Evolutionary conservation across 2,113 vertebrate species (phyloP).

Genomic region (Isurus oxyrinchus): DNA sequence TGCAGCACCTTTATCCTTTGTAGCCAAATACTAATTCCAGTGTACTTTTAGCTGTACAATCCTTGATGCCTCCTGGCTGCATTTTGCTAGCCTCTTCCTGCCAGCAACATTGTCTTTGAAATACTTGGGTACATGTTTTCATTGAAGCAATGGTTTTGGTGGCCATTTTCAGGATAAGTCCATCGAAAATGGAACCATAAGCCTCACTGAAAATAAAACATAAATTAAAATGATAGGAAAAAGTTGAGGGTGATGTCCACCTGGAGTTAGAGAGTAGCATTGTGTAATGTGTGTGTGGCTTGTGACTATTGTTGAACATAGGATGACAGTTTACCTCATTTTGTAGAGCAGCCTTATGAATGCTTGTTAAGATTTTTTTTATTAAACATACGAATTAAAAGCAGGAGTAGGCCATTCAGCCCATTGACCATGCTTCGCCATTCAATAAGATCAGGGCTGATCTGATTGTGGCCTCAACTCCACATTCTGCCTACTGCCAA

Average conservation of each 20-base stretch:
- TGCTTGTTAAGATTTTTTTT: not conserved
- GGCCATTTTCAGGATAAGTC: not conserved
- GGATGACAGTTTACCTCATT: not conserved
- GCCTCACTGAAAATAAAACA: not conserved
- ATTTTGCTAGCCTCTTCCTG: too few relatives aligned
- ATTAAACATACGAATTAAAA: too few relatives aligned
- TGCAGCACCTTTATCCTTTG: not conserved
- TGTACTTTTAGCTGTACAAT: too few relatives aligned
- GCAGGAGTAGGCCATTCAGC: too few relatives aligned
- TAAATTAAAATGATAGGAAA: not conserved
- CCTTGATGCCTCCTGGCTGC: too few relatives aligned
- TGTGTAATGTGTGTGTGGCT: not conserved
- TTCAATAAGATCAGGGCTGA: too few relatives aligned
- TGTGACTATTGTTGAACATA: not conserved
- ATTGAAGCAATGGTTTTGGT: not conserved
- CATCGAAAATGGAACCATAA: not conserved
- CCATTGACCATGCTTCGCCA: too few relatives aligned
- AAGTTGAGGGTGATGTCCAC: not conserved
- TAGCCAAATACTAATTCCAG: too few relatives aligned
- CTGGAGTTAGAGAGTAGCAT: not conserved
- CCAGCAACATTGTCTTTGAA: not conserved
- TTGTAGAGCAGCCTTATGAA: not conserved
- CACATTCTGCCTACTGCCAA: too few relatives aligned
- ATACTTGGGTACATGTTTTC: not conserved
- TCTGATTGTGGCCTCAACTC: too few relatives aligned